Evolutionary conservation across 2,113 vertebrate species (phyloP), one percentile per base, ranked within the genome.

Genomic region (Colinus virginianus): DNA sequence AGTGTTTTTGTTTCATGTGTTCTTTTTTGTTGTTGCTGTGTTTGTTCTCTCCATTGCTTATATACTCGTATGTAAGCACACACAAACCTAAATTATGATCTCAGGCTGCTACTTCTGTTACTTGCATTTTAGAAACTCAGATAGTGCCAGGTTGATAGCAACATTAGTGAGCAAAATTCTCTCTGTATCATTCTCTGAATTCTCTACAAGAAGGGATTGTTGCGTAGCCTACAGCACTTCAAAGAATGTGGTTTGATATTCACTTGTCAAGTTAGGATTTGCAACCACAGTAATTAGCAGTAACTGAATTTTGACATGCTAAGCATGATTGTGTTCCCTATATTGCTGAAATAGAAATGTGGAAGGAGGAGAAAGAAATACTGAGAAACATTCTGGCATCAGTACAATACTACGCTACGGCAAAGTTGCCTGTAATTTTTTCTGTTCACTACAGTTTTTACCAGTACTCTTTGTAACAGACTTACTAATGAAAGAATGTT

Each of bases 291-390:
- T 80, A 95, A 94, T 97, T 80, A 96, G 23, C 42, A 90, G 30
- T 71, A 64, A 95, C 70, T 94, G 62, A 19, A 90, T 90, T 92
- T 88, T 83, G 61, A 84, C 66, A 79, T 45, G 38, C 55, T 93
- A 93, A 93, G 78, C 32, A 91, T 84, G 46, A 38, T 12, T 2
- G 6, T 55, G 7, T 25, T 90, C 49, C 72, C 96, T 63, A 78
- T 92, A 95, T 32, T 70, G 48, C 43, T 74, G 30, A 84, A 94
- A 85, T 8, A 62, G 46, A 72, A 94, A 94, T 17, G 23, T 42
- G 36, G 17, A 67, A 21, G 8, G 13, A 77, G 36, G 3, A 20
- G 22, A 46, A 72, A 90, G 61, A 87, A 56, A 84, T 64, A 80
- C 14, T 4, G 4, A 70, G 71, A 74, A 40, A 13, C 26, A 25